Evolutionary conservation across 1,140 invertebrate species (phyloP).

Genomic region (Tetramorium simillimum): DNA sequence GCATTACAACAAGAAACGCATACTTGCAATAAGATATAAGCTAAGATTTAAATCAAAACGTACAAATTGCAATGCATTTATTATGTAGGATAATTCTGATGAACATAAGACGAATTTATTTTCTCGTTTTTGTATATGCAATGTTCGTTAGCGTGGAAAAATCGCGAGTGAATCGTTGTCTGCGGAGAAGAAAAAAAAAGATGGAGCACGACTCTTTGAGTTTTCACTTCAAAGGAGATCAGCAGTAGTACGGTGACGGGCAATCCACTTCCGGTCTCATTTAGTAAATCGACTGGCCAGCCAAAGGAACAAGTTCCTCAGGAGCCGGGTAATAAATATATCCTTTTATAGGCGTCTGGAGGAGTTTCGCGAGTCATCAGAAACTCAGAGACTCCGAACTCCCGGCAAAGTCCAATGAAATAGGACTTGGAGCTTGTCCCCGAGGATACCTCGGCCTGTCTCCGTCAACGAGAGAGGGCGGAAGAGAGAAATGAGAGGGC

Average conservation of each 20-base stretch:
- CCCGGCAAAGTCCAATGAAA: slow-evolving; percentile 61
- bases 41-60: background rate
- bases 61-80: background rate
- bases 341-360: slow-evolving; percentile 70
- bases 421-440: slow-evolving; percentile 50
- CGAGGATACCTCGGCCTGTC: slow-evolving; percentile 8
- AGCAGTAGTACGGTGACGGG: slow-evolving; percentile 62
- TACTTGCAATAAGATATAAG: background rate
- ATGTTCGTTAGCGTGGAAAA: background rate
- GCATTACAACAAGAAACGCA: background rate
- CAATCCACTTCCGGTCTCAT: slow-evolving; percentile 71
- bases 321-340: slow-evolving; percentile 71
- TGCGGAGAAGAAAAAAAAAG: background rate
- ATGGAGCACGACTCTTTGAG: slow-evolving; percentile 42
- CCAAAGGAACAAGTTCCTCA: slow-evolving; percentile 59
- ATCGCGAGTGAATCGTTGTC: background rate
- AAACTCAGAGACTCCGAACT: slow-evolving; percentile 65
- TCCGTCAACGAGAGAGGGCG: background rate
- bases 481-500: background rate
- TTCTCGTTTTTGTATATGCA: background rate
- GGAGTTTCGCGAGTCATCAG: slow-evolving; percentile 71
- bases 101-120: background rate
- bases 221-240: slow-evolving; percentile 58
- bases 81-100: background rate
- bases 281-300: slow-evolving; percentile 68